Percentiles rank a stretch among this genome's conserved stretches.
Conservation (phyloP, 2,888 invertebrate species). For the Halictus quadricinctus region DNA sequence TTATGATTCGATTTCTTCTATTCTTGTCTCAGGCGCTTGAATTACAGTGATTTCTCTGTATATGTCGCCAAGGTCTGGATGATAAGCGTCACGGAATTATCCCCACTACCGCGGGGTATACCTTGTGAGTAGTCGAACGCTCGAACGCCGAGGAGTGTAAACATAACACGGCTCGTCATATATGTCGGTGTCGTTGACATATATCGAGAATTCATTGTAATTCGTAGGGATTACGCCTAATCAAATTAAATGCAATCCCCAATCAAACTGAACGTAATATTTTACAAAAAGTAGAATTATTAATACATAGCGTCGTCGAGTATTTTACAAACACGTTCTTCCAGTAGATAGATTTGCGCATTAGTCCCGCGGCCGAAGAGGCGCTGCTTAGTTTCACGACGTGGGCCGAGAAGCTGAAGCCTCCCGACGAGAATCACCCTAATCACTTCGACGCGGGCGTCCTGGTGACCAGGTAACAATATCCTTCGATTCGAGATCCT, state of each 20-base stretch:
- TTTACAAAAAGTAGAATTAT: neutral
- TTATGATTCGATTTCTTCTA: too few species aligned
- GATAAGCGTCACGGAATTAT: too few species aligned
- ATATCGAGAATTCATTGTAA: too few species aligned
- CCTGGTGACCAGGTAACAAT: constrained; percentile 87
- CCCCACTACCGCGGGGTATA: too few species aligned
- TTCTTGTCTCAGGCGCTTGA: too few species aligned
- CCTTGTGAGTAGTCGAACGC: too few species aligned
- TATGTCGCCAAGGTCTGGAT: too few species aligned
- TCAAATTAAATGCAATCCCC: neutral
- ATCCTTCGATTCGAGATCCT: neutral
- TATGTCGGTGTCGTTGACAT: too few species aligned
- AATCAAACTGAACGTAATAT: neutral
- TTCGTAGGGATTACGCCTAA: too few species aligned
- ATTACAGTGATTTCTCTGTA: too few species aligned
- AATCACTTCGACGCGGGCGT: constrained; percentile 95
- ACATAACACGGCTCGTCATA: too few species aligned
- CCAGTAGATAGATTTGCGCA: constrained; percentile 82
- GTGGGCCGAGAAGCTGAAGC: constrained; percentile 88
- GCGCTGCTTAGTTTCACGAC: constrained; percentile 86
- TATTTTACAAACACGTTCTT: constrained; percentile 24
- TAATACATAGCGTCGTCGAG: neutral
- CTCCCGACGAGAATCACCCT: constrained; percentile 89
- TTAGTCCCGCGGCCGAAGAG: constrained; percentile 84
- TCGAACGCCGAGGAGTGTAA: too few species aligned